Base-by-base conservation (phyloP, 2,797 vertebrate species). In the Percopsis omiscomaycus region DNA sequence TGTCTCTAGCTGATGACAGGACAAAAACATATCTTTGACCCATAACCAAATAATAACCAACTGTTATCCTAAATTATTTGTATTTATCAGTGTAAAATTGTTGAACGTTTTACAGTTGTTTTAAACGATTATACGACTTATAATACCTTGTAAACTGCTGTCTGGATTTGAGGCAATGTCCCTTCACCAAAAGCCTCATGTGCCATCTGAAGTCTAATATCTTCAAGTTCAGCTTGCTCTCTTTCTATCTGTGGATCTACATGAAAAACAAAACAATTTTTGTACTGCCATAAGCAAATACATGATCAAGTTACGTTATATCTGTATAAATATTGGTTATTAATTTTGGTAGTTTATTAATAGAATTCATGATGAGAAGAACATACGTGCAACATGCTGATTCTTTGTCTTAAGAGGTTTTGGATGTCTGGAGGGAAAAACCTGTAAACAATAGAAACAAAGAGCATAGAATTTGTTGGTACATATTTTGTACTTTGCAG, bases 1-100 rank as follows among this genome's bases (percentile, higher is more conserved):
- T 0, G 96, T 99, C 82, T 98, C 94, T 78, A 99, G 92, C 97
- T 99, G 83, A 71, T 10, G 32, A 80, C 61, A 78, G 2, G 65
- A 65, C 5, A 47, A 22, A 59, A 0, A 32, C 28, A 60, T 32
- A 13, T 10, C 28, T 27, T 15, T 9, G 50, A 16, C 10, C 5
- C 37, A 42, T 42, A 42, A 42, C 37, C 37, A 44, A 57, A 55
- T 32, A 37, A 52, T 3, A 52, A 37, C 37, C 37, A 42, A 42
- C 37, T 55, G 14, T 55, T 14, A 54, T 12, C 13, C 13, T 52
- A 51, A n/a, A n/a, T 51, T 51, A 6, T 14, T 29, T 14, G 53
- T 55, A 30, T 29, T 14, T 27, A 6, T 29, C 53, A 3, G 13
- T 28, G 28, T 27, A 42, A 0, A 9, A 42, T 42, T 42, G 37